phyloP scores from a whole-genome alignment of 92 coral and sea anemone species.

The Siderastrea siderea region DNA sequence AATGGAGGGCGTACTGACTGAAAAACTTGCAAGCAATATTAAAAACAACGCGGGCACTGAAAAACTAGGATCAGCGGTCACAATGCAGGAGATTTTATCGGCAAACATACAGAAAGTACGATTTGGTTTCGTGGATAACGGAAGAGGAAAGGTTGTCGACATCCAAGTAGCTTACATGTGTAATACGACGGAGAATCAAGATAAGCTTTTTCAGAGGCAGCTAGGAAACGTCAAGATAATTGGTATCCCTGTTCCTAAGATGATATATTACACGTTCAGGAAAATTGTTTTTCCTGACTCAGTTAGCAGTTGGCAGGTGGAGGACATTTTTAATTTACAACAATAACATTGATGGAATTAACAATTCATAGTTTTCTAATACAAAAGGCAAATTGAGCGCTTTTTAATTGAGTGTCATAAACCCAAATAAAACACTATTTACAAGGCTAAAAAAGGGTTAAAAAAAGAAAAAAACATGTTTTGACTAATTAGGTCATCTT shows the following conservation, averaged over 20 bases:
- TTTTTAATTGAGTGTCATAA: too few species aligned
- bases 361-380: too few species aligned
- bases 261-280: conserved; percentile 76
- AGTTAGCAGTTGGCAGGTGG: conserved; percentile 34
- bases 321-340: background rate
- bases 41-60: background rate
- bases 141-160: conserved; percentile 13
- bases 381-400: too few species aligned
- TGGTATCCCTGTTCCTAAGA: conserved; percentile 53
- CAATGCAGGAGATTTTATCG: conserved; percentile 12
- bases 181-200: background rate
- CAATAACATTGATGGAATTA: background rate
- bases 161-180: conserved; percentile 51
- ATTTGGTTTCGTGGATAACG: conserved; percentile 16
- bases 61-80: conserved; percentile 7
- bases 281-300: conserved; percentile 57
- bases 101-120: conserved; percentile 35
- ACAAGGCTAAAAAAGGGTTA: too few species aligned
- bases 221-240: conserved; percentile 82
- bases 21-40: background rate
- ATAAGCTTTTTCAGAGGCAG: conserved; percentile 34
- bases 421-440: too few species aligned
- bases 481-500: too few species aligned
- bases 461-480: too few species aligned
- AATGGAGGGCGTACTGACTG: conserved; percentile 34